These are phyloP conservation scores for Gadopsis marmoratus DNA, from an alignment of 2,797 vertebrate species.

Conservation along the genomic window DNA sequence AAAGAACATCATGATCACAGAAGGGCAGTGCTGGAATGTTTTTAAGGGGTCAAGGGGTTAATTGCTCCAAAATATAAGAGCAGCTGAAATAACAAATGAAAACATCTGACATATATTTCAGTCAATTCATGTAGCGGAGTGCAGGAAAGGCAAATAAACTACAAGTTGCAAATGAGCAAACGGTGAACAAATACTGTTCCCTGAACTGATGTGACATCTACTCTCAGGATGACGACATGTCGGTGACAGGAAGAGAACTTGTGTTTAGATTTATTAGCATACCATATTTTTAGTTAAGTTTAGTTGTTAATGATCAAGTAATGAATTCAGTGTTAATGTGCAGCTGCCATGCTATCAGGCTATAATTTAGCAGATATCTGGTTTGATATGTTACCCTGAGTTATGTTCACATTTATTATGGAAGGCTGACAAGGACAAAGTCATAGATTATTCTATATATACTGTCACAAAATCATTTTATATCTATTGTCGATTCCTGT, in stretches of 20 bases:
- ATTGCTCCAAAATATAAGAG: neutral
- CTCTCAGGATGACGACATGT: neutral
- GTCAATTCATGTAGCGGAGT: neutral
- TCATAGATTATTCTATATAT: neutral
- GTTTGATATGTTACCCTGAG: conserved; percentile 2
- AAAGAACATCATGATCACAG: neutral
- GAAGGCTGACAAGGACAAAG: conserved; percentile 14
- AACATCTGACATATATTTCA: neutral
- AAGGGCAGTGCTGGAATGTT: neutral
- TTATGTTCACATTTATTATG: conserved; percentile 18
- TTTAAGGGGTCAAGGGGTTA: neutral
- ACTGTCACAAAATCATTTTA: neutral
- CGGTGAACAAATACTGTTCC: neutral
- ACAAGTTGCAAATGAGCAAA: neutral
- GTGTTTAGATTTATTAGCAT: conserved; percentile 3
- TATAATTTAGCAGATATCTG: conserved; percentile 15
- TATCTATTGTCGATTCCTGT: neutral
- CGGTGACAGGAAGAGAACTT: conserved; percentile 9
- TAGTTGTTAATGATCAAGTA: conserved; percentile 11
- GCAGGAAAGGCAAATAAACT: neutral
- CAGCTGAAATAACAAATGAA: neutral
- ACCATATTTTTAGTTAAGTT: conserved; percentile 2
- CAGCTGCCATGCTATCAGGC: neutral
- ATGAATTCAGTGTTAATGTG: conserved; percentile 26
- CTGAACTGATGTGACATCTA: neutral